A percentile compares a stretch with the other conserved stretches of the same genome.
Conservation (phyloP, 2,888 invertebrate species). For the Morpho helenor region DNA sequence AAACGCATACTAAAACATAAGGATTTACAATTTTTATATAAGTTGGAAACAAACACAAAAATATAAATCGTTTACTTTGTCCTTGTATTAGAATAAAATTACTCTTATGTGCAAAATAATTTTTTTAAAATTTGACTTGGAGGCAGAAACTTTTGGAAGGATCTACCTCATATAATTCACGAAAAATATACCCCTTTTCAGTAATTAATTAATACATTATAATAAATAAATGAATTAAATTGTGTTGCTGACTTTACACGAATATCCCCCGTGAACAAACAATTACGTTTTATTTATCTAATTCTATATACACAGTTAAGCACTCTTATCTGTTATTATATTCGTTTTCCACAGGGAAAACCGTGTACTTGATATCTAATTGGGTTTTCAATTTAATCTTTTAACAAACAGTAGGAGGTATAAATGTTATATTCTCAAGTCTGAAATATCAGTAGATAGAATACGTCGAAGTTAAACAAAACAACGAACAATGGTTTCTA, state of each 20-base stretch:
- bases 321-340: constrained; percentile 48
- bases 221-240: not conserved
- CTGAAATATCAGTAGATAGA: constrained; percentile 26
- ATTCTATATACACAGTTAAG: constrained; percentile 15
- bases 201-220: too few species aligned
- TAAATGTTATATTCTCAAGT: constrained; percentile 43
- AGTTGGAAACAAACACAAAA: too few species aligned
- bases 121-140: too few species aligned
- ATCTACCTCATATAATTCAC: too few species aligned
- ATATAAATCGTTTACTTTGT: too few species aligned
- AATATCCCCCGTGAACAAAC: constrained; percentile 24
- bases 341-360: constrained; percentile 56
- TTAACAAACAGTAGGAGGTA: constrained; percentile 48
- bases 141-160: too few species aligned
- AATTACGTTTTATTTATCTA: constrained; percentile 10
- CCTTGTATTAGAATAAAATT: too few species aligned
- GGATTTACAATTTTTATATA: too few species aligned
- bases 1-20: too few species aligned
- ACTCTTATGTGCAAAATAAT: too few species aligned
- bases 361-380: constrained; percentile 42
- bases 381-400: constrained; percentile 41
- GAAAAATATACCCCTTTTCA: too few species aligned
- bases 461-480: constrained; percentile 26
- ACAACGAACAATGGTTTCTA: constrained; percentile 53
- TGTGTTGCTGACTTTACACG: constrained; percentile 11